phyloP scores from a whole-genome alignment of 2,797 vertebrate genomes.

The Acrossocheilus wenchowensis region DNA sequence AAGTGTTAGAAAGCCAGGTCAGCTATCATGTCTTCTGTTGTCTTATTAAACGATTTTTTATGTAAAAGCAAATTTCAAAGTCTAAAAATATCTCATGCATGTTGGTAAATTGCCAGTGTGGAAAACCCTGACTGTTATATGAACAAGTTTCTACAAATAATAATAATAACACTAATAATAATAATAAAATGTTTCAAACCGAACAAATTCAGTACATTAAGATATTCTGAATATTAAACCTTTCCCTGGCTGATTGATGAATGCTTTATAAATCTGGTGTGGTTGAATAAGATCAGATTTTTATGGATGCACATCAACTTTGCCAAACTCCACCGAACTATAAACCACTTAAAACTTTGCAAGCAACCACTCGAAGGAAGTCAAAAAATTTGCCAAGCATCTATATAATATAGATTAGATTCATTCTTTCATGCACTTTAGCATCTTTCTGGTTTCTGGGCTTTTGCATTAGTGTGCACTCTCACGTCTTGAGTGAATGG shows the following conservation, averaged over 20 bases:
- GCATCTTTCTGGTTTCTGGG: no score
- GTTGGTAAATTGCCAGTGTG: not conserved
- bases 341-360: no score
- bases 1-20: no score
- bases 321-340: no score
- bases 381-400: not conserved
- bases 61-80: not conserved
- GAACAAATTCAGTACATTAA: not conserved
- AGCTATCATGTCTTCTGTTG: not conserved
- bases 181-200: not conserved
- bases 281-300: not conserved
- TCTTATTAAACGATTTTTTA: not conserved
- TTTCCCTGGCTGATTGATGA: not conserved
- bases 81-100: not conserved
- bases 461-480: not conserved
- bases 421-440: not conserved
- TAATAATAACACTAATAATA: no score
- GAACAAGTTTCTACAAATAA: not conserved
- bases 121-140: not conserved
- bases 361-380: no score
- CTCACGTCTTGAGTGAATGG: no score
- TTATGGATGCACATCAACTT: not conserved
- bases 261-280: not conserved
- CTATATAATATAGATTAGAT: not conserved
- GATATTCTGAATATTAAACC: not conserved